Evolutionary conservation across 1,140 invertebrate species (phyloP), one percentile per base, ranked within the genome.

Genomic region (Melitaea cinxia): DNA sequence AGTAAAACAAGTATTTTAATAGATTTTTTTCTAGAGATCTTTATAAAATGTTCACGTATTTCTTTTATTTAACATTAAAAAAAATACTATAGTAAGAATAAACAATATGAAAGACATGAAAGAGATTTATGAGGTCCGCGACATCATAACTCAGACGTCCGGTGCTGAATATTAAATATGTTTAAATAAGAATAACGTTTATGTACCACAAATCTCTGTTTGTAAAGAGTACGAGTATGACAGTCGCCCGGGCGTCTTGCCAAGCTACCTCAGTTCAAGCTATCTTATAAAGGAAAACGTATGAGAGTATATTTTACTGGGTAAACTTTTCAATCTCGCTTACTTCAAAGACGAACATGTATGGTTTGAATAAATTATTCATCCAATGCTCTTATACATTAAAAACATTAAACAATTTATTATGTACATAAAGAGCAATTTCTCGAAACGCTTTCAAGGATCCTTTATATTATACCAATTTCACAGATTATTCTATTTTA

Each of bases 281-380:
- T 60, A 35, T 50, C 37, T 57, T 10, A 60, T 37, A 14, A 17
- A 26, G 6, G 28, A 33, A n/a, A 52, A 52, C 35, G 47, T 60
- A 60, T 52, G 47, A 52, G 21, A 17, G n/a, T 37, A 33, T 50
- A 59, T 52, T 60, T 60, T 37, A 52, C 49, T n/a, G 14, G n/a
- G 47, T 15, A 39, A 15, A 60, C 21, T 60, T 47, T 50, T 60
- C 49, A 60, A 60, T 60, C 58, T 28, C 19, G 14, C n/a, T n/a
- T n/a, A n/a, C 1, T 7, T 0, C 21, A 33, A 45, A 42, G 42
- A 49, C n/a, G n/a, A 45, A 17, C 56, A 26, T 28, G 50, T 47
- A 60, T 60, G 47, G 45, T 33, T 10, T 33, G 30, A 19, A 23
- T 60, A 50, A 60, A 60, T 60, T 52, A 37, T 60, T 60, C 21